These are phyloP conservation scores for Danio choprae DNA, from an alignment of 2,797 vertebrate species.

Conservation along the genomic window DNA sequence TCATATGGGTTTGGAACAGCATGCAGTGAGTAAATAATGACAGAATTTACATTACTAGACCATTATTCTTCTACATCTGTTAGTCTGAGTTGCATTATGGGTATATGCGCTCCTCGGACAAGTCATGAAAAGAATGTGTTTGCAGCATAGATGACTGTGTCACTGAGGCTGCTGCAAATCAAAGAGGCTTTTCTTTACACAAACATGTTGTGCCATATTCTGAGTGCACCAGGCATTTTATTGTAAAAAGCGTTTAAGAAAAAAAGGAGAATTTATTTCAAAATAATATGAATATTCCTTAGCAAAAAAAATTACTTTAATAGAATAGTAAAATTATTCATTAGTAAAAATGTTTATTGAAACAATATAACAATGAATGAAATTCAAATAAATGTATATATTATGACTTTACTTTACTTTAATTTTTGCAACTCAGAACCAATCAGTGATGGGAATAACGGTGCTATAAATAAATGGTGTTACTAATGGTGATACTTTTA, in stretches of 20 bases:
- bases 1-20: not conserved
- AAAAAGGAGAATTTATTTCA: not conserved
- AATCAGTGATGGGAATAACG: no score
- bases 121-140: conserved; percentile 8
- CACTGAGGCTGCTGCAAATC: not conserved
- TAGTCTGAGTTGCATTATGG: not conserved
- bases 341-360: no score
- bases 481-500: no score
- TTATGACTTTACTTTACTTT: no score
- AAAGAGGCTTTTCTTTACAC: not conserved
- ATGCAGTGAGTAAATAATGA: not conserved
- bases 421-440: no score
- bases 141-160: conserved; percentile 5
- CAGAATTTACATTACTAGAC: not conserved
- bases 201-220: not conserved
- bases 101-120: conserved; percentile 3
- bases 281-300: not conserved
- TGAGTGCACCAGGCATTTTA: not conserved
- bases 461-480: no score
- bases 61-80: conserved; percentile 14
- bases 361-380: no score
- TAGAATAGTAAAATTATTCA: no score
- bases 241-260: not conserved
- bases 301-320: no score
- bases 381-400: no score